Evolutionary conservation across 2,113 vertebrate genomes (phyloP).

Genomic region (Siniperca chuatsi): DNA sequence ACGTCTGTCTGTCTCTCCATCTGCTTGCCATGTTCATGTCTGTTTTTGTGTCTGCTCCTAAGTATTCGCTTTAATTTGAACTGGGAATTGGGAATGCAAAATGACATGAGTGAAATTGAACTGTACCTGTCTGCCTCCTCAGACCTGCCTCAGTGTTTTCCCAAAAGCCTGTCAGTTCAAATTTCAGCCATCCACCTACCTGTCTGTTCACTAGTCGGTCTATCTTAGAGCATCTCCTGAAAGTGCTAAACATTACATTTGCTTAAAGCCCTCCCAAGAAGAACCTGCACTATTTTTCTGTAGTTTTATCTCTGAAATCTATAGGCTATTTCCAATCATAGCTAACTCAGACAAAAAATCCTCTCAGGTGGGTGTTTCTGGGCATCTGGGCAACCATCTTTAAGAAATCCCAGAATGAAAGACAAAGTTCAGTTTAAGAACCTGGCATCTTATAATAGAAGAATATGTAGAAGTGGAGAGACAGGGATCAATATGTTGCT

Average conservation of each 20-base stretch:
- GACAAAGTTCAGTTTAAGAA: too few relatives aligned
- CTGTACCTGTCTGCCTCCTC: constrained; percentile 39
- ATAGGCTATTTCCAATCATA: constrained; percentile 17
- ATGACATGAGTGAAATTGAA: constrained; percentile 57
- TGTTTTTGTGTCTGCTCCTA: constrained; percentile 41
- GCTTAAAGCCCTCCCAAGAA: neutral
- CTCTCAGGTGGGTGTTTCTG: constrained; percentile 45
- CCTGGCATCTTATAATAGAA: neutral
- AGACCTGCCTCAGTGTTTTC: constrained; percentile 35
- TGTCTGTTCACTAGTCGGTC: neutral
- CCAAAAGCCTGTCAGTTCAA: constrained; percentile 62
- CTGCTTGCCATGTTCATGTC: constrained; percentile 40
- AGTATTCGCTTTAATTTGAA: constrained; percentile 55
- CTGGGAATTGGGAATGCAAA: constrained; percentile 60
- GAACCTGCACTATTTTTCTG: neutral
- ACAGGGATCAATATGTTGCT: constrained; percentile 60
- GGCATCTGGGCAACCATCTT: neutral
- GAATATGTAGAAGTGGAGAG: constrained; percentile 36
- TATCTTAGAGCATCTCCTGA: constrained; percentile 6
- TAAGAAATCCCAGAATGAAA: too few relatives aligned
- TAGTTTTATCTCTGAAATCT: constrained; percentile 13
- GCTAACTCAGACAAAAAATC: constrained; percentile 15
- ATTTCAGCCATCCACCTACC: constrained; percentile 35
- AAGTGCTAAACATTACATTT: constrained; percentile 30
- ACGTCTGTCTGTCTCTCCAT: constrained; percentile 44